Evolutionary conservation across 2,113 vertebrate species (phyloP).

Genomic region (Taxidea taxus): DNA sequence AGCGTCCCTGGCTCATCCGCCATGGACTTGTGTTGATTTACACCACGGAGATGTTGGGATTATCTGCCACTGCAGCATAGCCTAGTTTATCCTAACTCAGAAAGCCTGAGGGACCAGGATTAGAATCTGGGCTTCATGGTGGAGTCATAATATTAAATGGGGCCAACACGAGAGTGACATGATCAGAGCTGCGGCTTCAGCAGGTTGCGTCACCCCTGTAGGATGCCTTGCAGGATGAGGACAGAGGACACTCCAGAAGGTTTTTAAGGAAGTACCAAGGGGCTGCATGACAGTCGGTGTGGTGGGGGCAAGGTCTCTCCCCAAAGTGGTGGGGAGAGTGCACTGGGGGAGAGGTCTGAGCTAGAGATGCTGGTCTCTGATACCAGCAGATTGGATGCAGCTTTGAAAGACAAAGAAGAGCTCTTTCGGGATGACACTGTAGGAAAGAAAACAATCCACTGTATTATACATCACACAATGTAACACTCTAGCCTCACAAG

Average conservation of each 20-base stretch:
- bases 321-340: neutral
- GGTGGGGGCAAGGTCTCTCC: neutral
- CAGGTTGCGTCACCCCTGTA: neutral
- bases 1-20: neutral
- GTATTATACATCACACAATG: too few species aligned
- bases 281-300: rapidly evolving
- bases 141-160: neutral
- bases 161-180: neutral
- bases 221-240: neutral
- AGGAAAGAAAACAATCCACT: neutral
- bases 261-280: neutral
- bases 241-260: neutral
- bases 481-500: neutral
- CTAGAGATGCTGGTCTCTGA: neutral
- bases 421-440: neutral
- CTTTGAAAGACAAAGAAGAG: neutral
- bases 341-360: neutral
- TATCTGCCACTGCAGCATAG: too few species aligned
- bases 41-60: neutral
- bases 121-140: neutral
- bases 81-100: neutral
- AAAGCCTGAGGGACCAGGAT: neutral
- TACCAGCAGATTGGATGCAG: neutral
- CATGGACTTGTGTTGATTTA: neutral
- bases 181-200: neutral